Conservation (phyloP, 2,113 vertebrate species). For the Cephalopterus ornatus region DNA sequence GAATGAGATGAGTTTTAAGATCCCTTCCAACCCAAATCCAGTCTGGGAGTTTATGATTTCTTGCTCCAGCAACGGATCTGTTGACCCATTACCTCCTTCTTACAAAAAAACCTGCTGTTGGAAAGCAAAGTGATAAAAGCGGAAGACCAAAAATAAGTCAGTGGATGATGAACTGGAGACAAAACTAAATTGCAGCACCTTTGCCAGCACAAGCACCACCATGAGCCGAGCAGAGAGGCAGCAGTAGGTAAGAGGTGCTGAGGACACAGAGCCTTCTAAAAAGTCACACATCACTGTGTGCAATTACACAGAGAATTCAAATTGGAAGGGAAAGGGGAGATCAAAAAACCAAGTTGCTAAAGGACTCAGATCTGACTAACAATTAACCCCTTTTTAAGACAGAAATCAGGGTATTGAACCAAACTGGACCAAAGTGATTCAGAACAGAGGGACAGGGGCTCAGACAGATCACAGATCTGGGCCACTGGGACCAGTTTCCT, state of each 20-base stretch:
- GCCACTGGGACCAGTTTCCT: fast-evolving
- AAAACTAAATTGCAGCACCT: fast-evolving
- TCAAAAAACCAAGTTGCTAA: background rate
- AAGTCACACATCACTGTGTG: background rate
- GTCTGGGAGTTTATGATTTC: background rate
- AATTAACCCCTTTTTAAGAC: background rate
- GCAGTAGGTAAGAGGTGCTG: background rate
- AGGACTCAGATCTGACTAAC: background rate
- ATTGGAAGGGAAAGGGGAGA: background rate
- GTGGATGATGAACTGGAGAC: fast-evolving
- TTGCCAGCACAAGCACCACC: background rate
- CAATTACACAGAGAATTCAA: background rate
- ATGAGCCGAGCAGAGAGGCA: background rate
- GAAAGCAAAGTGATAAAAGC: background rate
- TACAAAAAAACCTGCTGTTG: background rate
- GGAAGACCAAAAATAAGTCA: background rate
- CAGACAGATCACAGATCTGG: background rate
- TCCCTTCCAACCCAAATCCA: background rate
- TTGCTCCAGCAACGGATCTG: background rate
- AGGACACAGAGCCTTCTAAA: background rate
- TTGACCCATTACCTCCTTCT: background rate
- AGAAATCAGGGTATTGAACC: background rate
- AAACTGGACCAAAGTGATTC: fast-evolving
- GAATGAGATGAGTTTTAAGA: fast-evolving
- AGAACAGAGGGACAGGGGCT: background rate